These are phyloP conservation scores for Odontocolon sp. DNA, from an alignment of 2,888 invertebrate genomes.

Conservation along the genomic window DNA sequence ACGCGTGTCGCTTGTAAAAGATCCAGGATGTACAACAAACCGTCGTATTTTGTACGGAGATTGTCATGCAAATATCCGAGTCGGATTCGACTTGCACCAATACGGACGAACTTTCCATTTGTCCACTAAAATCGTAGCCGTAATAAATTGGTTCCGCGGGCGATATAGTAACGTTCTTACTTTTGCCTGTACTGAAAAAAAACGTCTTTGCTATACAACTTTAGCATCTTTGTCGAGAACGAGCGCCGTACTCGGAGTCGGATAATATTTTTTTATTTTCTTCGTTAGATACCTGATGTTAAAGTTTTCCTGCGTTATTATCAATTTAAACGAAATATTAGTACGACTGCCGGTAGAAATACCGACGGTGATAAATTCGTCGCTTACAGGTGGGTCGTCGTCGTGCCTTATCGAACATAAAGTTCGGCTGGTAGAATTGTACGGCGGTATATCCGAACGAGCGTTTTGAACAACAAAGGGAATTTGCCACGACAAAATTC, in stretches of 20 bases:
- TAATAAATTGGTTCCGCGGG: slow-evolving; percentile 85
- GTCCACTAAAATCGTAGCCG: slow-evolving; percentile 83
- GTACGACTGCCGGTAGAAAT: slow-evolving; percentile 86
- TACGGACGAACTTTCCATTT: slow-evolving; percentile 81
- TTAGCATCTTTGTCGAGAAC: too few species aligned
- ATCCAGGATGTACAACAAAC: slow-evolving; percentile 82
- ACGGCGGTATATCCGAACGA: slow-evolving; percentile 62
- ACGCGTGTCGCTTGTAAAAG: too few species aligned
- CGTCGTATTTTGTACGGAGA: slow-evolving; percentile 90
- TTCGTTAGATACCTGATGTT: slow-evolving; percentile 77
- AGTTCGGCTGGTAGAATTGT: slow-evolving; percentile 81
- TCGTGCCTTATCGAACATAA: slow-evolving; percentile 84
- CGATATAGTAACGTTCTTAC: slow-evolving; percentile 75
- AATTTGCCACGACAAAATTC: slow-evolving; percentile 90
- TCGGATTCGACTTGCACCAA: slow-evolving; percentile 86
- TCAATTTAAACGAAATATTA: slow-evolving; percentile 79
- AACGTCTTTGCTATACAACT: not conserved
- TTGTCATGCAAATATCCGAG: slow-evolving; percentile 87
- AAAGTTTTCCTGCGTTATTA: slow-evolving; percentile 83
- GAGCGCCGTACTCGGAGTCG: too few species aligned
- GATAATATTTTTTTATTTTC: not conserved
- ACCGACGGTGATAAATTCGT: slow-evolving; percentile 83
- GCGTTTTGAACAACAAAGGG: slow-evolving; percentile 84
- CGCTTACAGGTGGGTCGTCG: slow-evolving; percentile 18
- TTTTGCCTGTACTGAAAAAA: slow-evolving; percentile 65